These are phyloP conservation scores for Scaptodrosophila lebanonensis DNA, from an alignment of 1,140 invertebrate genomes.

Conservation along the genomic window DNA sequence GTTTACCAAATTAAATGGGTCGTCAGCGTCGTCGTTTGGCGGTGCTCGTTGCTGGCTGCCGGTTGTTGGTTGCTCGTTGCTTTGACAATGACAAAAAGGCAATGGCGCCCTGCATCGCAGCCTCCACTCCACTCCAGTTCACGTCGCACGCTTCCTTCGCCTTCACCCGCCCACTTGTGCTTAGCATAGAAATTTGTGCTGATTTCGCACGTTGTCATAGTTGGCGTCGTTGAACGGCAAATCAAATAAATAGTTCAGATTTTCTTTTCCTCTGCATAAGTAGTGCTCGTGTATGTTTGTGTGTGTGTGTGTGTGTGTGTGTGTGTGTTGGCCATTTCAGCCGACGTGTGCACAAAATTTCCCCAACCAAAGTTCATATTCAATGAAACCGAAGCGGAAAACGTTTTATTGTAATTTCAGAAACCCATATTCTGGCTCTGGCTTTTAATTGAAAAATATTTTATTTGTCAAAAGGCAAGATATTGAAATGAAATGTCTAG, in stretches of 20 bases:
- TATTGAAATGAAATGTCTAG: background rate
- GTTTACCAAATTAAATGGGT: conserved; percentile 75
- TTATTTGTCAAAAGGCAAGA: conserved; percentile 7
- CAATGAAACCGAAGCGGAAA: conserved; percentile 1
- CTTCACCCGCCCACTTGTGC: conserved; percentile 41
- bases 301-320: conserved; percentile 5
- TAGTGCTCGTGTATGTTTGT: conserved; percentile 8
- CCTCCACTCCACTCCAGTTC: background rate
- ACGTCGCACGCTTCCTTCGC: conserved; percentile 12
- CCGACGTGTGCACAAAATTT: conserved; percentile 49
- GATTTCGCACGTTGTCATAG: conserved; percentile 63
- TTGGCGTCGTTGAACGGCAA: conserved; percentile 72
- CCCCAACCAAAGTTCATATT: conserved; percentile 41
- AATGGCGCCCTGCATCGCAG: too few species aligned
- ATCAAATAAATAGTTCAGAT: conserved; percentile 71
- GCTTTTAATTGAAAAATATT: conserved; percentile 35
- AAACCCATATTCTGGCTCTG: conserved; percentile 1
- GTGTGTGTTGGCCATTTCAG: conserved; percentile 49
- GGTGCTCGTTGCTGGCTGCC: background rate
- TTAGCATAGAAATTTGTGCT: conserved; percentile 60
- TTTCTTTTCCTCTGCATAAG: conserved; percentile 30
- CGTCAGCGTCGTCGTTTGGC: conserved; percentile 38
- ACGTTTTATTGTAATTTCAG: too few species aligned
- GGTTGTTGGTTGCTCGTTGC: conserved; percentile 28
- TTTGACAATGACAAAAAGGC: too few species aligned